These are phyloP conservation scores for Panurus biarmicus DNA, from an alignment of 2,113 vertebrate genomes.

Conservation along the genomic window DNA sequence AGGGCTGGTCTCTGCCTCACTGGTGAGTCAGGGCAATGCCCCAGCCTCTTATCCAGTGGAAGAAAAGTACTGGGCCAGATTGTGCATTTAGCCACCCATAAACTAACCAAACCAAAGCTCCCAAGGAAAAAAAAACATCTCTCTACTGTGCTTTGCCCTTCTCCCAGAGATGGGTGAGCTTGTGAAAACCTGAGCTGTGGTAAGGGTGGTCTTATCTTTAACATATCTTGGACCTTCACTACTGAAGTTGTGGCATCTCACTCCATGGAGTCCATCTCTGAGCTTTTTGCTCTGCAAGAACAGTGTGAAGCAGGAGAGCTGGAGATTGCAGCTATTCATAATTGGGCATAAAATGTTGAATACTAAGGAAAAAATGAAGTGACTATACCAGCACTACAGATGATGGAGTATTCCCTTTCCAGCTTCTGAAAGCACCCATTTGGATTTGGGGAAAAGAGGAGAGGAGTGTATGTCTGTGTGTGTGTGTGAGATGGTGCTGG, in stretches of 20 bases:
- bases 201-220: background rate
- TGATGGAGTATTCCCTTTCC: conserved; percentile 18
- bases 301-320: background rate
- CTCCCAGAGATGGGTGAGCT: background rate
- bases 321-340: background rate
- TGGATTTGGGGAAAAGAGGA: background rate
- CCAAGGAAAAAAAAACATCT: background rate
- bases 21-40: background rate
- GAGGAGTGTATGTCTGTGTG: background rate
- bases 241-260: background rate
- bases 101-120: background rate
- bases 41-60: background rate
- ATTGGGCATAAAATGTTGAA: background rate
- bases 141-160: background rate
- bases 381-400: background rate
- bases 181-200: background rate
- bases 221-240: background rate
- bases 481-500: background rate
- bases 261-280: background rate
- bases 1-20: background rate
- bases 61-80: background rate
- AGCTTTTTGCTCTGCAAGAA: background rate
- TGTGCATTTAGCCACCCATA: background rate
- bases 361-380: background rate
- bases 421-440: conserved; percentile 12